Base-by-base conservation (phyloP, 2,113 vertebrate genomes). In the Gambusia holbrooki region DNA sequence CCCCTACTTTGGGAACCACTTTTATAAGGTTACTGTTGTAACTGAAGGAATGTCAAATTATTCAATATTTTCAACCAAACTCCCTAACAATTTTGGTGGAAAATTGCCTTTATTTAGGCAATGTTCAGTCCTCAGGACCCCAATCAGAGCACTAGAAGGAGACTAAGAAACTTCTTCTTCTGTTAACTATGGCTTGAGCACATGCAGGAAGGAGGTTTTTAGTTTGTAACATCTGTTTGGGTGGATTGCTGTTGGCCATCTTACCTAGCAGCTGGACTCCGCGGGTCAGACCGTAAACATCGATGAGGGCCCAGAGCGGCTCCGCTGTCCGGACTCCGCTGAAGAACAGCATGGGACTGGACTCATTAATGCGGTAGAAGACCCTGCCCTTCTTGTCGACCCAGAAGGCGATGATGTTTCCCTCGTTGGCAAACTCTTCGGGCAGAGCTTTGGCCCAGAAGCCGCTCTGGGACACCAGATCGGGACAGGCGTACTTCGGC, bases 401-500 rank as follows among this genome's bases (percentile, higher is more conserved):
- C 97, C 97, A 99, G 90, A 99, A 98, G 71, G 96, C 95, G 13
- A 99, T 95, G 83, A 98, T 89, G 87, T 95, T 97, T 62, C 97
- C 97, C 88, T 98, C 96, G 0, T 96, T 94, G 94, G 97, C 96
- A 90, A 99, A 95, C 96, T 99, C 84, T 93, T 98, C 97, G 0
- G 97, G 97, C 80, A 99, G 92, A 1, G 97, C 97, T 88, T 98
- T 97, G 86, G 97, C 97, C 97, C 97, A 99, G 93, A 98, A 99
- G 48, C 98, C 97, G 0, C 94, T 94, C 89, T 98, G 95, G 48
- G 95, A 93, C 61, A 98, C 98, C 90, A 99, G 93, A 93, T 99
- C 98, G 0, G 97, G 98, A 91, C 98, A 99, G 0, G 98, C 97
- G 0, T 99, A 99, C 86, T 98, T 98, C n/a, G 98, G 98, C 84